A percentile compares a stretch with the other conserved stretches of the same genome.
Evolutionary conservation across 2,113 vertebrate species (phyloP).

Genomic region (Pterophyllum scalare): DNA sequence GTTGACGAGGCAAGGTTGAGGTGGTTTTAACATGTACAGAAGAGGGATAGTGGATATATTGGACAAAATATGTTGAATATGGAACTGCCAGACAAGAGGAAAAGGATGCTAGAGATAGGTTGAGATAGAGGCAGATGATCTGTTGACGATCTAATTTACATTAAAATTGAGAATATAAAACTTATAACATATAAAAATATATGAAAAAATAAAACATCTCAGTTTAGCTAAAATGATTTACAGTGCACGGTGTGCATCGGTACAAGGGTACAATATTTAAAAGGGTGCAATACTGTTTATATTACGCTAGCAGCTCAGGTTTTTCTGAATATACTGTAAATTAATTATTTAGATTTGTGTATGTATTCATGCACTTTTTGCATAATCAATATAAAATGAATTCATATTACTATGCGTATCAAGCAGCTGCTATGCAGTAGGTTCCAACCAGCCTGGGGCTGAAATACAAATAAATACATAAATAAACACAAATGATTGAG

Average conservation of each 20-base stretch:
- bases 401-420: background rate
- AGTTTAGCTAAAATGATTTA: background rate
- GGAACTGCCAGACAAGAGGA: background rate
- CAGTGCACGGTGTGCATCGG: background rate
- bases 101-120: too few species aligned
- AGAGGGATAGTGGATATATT: too few species aligned
- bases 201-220: background rate
- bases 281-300: background rate
- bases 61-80: background rate
- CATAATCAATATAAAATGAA: background rate
- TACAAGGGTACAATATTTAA: background rate
- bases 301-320: background rate
- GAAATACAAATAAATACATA: background rate
- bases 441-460: background rate
- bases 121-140: too few species aligned
- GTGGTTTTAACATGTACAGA: too few species aligned
- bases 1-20: too few species aligned
- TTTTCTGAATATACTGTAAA: background rate
- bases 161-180: background rate
- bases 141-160: background rate
- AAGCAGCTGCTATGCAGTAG: background rate
- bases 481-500: background rate
- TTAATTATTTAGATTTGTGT: background rate
- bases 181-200: background rate
- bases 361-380: background rate